Evolutionary conservation across 2,113 vertebrate genomes (phyloP).

Genomic region (Crotalus viridis): DNA sequence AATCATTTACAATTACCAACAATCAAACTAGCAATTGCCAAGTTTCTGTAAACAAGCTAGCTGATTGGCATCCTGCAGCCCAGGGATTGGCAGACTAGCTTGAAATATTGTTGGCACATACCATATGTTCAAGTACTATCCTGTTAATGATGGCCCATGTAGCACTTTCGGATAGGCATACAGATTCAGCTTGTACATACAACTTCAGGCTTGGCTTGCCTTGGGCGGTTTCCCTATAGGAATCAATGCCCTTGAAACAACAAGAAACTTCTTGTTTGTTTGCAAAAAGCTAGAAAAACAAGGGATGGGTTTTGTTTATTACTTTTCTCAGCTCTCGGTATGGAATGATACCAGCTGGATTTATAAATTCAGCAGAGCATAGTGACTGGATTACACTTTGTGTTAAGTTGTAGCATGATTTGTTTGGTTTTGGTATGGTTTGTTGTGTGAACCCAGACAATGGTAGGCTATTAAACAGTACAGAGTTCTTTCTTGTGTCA

Average conservation of each 20-base stretch:
- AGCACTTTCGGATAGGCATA: not conserved
- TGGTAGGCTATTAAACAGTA: not conserved
- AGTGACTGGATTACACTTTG: not conserved
- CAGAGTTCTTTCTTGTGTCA: not conserved
- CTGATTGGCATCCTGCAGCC: accelerated
- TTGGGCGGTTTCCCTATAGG: not conserved
- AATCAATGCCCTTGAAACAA: not conserved
- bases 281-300: conserved; percentile 3
- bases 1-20: not conserved
- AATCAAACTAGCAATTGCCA: conserved; percentile 13
- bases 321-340: not conserved
- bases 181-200: not conserved
- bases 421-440: not conserved
- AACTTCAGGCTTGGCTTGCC: not conserved
- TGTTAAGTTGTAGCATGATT: not conserved
- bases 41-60: not conserved
- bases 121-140: accelerated
- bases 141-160: not conserved
- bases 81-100: not conserved
- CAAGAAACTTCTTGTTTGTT: not conserved
- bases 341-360: not conserved
- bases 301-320: not conserved
- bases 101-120: not conserved
- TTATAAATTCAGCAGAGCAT: not conserved
- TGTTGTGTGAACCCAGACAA: not conserved